These are phyloP conservation scores for Chironomus tepperi DNA, from an alignment of 1,140 invertebrate genomes.

Conservation along the genomic window DNA sequence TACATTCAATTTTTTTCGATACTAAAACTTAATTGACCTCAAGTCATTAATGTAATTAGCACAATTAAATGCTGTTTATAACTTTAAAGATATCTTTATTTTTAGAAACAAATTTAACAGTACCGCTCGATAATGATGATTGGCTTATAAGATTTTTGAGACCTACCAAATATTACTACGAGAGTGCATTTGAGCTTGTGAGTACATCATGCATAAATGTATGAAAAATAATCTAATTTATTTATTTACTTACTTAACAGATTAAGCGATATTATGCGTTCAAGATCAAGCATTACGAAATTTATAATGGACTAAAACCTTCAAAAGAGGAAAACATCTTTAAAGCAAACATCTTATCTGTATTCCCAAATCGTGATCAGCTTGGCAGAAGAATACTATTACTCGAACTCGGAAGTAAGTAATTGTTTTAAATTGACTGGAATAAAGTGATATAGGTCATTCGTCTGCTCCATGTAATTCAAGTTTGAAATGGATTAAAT, in stretches of 20 bases:
- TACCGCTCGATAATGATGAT: slow-evolving; percentile 58
- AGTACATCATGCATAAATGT: slow-evolving; percentile 32
- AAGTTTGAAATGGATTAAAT: no score
- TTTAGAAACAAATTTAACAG: slow-evolving; percentile 60
- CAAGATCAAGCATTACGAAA: slow-evolving; percentile 62
- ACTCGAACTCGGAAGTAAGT: slow-evolving; percentile 70
- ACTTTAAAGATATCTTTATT: slow-evolving; percentile 26
- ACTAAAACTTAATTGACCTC: not conserved
- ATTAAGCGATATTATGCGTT: slow-evolving; percentile 71
- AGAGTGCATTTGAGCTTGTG: slow-evolving; percentile 63
- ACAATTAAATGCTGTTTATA: not conserved
- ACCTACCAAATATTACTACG: slow-evolving; percentile 72
- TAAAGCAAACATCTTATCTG: slow-evolving; percentile 64
- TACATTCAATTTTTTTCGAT: no score
- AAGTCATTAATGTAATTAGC: not conserved
- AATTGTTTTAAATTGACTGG: slow-evolving; percentile 23
- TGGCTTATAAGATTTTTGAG: slow-evolving; percentile 67
- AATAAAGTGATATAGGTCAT: no score
- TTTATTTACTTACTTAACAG: slow-evolving; percentile 40
- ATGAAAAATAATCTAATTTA: slow-evolving; percentile 22
- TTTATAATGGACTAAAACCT: slow-evolving; percentile 60
- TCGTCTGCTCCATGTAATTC: no score
- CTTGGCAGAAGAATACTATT: slow-evolving; percentile 60
- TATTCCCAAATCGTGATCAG: slow-evolving; percentile 66
- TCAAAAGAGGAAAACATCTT: slow-evolving; percentile 66